Evolutionary conservation across 1,140 invertebrate species (phyloP).

Genomic region (Trialeurodes vaporariorum): DNA sequence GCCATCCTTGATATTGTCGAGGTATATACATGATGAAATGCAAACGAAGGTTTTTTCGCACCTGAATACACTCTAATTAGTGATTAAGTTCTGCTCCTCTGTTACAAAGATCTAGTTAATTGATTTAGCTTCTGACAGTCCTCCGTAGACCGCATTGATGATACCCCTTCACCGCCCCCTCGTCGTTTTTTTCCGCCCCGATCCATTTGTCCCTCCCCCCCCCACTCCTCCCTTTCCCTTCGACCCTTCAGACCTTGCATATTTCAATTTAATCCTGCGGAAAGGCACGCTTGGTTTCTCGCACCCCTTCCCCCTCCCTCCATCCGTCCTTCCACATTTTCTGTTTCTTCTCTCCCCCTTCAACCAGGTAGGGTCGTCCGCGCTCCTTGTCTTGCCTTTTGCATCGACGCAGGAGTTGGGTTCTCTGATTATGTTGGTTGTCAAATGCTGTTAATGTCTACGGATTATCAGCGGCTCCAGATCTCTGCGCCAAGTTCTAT

Average conservation of each 20-base stretch:
- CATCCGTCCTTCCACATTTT: not conserved
- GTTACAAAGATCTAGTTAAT: not conserved
- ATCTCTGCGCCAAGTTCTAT: not conserved
- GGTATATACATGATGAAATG: too few relatives aligned
- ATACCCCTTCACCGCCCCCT: constrained; percentile 1
- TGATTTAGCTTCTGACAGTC: not conserved
- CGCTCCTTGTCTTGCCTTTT: too few relatives aligned
- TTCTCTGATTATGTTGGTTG: not conserved
- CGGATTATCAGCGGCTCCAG: not conserved
- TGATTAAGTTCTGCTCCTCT: not conserved
- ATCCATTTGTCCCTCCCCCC: not conserved
- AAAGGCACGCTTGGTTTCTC: not conserved
- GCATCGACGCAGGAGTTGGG: too few relatives aligned
- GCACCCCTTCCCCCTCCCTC: not conserved
- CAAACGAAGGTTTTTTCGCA: not conserved
- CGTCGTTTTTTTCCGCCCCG: not conserved
- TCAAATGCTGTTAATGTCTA: not conserved
- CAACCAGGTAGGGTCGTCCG: too few relatives aligned
- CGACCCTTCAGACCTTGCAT: not conserved
- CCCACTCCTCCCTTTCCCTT: not conserved
- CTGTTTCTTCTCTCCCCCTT: too few relatives aligned
- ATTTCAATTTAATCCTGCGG: not conserved
- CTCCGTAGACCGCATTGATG: constrained; percentile 7
- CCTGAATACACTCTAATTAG: not conserved
- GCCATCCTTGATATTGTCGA: too few relatives aligned